Percentiles rank a stretch among this genome's conserved stretches.
phyloP scores from a whole-genome alignment of 1,140 invertebrate species.

The Bombus huntii region DNA sequence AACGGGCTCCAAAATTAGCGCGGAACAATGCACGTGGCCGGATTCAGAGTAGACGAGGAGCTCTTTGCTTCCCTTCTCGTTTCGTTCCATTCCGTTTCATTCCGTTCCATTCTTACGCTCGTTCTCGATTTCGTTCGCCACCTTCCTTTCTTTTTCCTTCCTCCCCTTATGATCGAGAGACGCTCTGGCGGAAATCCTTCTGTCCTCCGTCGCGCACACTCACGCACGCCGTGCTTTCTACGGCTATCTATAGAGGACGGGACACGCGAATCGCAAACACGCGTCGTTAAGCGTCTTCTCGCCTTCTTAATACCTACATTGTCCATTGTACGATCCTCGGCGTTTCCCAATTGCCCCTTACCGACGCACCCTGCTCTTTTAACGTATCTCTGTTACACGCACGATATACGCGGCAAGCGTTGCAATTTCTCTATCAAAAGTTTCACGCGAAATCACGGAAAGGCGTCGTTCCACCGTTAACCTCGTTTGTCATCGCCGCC shows the following conservation, averaged over 20 bases:
- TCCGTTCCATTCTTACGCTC: constrained; percentile 27
- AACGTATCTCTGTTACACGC: no score
- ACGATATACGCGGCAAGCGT: no score
- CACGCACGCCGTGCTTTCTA: constrained; percentile 51
- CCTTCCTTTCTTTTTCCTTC: constrained; percentile 48
- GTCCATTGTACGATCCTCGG: no score
- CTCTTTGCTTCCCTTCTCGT: constrained; percentile 10
- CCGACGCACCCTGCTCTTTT: no score
- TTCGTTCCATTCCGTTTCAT: constrained; percentile 49
- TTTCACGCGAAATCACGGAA: no score
- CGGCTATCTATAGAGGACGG: constrained; percentile 65
- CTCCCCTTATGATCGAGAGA: constrained; percentile 46
- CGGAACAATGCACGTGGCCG: constrained; percentile 68
- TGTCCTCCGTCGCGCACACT: constrained; percentile 2
- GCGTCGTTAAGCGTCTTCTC: constrained; percentile 4
- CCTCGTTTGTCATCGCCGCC: no score
- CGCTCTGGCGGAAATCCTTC: constrained; percentile 39
- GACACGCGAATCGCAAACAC: constrained; percentile 22
- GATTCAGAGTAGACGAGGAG: constrained; percentile 58
- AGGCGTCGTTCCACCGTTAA: no score
- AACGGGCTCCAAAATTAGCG: constrained; percentile 66
- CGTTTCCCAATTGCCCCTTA: no score
- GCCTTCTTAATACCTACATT: no score
- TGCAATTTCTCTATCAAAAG: no score
- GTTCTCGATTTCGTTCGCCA: constrained; percentile 38